Evolutionary conservation across 2,888 invertebrate genomes (phyloP).

Genomic region (Andrena hattorfiana): DNA sequence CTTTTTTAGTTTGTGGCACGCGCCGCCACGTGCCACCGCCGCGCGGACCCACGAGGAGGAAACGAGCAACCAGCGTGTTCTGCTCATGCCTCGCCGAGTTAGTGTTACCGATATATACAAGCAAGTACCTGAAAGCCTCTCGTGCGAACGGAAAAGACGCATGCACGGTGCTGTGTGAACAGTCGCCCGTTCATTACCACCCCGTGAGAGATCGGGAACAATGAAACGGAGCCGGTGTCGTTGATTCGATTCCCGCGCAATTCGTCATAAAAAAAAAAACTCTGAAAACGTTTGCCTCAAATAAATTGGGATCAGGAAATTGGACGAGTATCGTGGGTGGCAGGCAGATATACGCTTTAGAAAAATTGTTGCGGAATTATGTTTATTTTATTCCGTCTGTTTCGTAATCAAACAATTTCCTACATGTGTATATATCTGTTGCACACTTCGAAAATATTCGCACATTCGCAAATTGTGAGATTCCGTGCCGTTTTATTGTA

Average conservation of each 20-base stretch:
- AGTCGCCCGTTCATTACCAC: constrained; percentile 56
- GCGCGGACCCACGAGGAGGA: constrained; percentile 79
- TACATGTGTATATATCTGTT: background rate
- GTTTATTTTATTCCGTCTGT: background rate
- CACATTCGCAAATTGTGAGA: background rate
- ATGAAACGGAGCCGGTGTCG: constrained; percentile 27
- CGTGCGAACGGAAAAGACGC: constrained; percentile 38
- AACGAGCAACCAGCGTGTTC: constrained; percentile 75
- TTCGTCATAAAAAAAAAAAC: background rate
- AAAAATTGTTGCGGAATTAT: background rate
- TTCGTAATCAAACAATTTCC: background rate
- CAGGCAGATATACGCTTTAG: background rate
- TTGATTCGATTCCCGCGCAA: constrained; percentile 26
- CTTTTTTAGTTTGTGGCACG: constrained; percentile 84
- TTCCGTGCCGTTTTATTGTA: constrained; percentile 24
- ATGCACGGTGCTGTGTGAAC: constrained; percentile 28
- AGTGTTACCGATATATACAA: constrained; percentile 73
- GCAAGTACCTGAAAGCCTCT: constrained; percentile 30
- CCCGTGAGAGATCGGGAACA: constrained; percentile 49
- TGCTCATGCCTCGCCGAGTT: constrained; percentile 61
- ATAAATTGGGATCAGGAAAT: constrained; percentile 1
- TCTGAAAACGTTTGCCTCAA: background rate
- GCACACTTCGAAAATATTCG: background rate
- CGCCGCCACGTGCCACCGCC: constrained; percentile 82
- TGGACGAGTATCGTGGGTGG: background rate